These are phyloP conservation scores for Phenacoccus solenopsis DNA, from an alignment of 1,140 invertebrate genomes.

Conservation along the genomic window DNA sequence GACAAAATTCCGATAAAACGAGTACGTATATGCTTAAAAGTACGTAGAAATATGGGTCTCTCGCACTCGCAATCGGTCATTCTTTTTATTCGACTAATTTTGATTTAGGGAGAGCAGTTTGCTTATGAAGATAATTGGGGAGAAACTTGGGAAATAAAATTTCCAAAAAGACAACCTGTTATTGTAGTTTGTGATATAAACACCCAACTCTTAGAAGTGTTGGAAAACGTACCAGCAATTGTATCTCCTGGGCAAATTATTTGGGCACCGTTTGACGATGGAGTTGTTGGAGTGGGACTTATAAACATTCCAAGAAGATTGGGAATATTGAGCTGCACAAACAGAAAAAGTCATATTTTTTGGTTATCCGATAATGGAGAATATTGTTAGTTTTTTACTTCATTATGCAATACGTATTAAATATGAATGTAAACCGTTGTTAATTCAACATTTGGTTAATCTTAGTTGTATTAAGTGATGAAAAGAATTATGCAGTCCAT, in stretches of 20 bases:
- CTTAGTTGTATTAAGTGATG: constrained; percentile 21
- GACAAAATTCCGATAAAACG: background rate
- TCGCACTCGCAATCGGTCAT: no score
- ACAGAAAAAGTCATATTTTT: constrained; percentile 56
- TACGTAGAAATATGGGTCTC: no score
- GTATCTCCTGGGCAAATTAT: constrained; percentile 55
- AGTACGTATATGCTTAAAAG: no score
- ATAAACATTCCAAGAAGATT: constrained; percentile 55
- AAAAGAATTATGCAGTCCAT: constrained; percentile 41
- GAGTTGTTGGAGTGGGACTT: constrained; percentile 64
- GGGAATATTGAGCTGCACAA: constrained; percentile 70
- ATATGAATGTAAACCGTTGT: no score
- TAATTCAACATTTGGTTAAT: no score
- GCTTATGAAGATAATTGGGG: constrained; percentile 69
- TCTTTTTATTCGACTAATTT: constrained; percentile 20
- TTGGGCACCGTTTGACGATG: constrained; percentile 51
- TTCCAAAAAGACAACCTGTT: constrained; percentile 55
- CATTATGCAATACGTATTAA: no score
- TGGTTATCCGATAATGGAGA: constrained; percentile 40
- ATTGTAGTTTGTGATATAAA: constrained; percentile 56
- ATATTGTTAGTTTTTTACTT: constrained; percentile 49
- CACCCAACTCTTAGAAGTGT: constrained; percentile 42
- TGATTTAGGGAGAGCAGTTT: constrained; percentile 58
- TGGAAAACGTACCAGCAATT: constrained; percentile 47
- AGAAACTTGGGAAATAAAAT: constrained; percentile 62